Evolutionary conservation across 64 coral and sea anemone species (phyloP).

Genomic region (Pocillopora damicornis): DNA sequence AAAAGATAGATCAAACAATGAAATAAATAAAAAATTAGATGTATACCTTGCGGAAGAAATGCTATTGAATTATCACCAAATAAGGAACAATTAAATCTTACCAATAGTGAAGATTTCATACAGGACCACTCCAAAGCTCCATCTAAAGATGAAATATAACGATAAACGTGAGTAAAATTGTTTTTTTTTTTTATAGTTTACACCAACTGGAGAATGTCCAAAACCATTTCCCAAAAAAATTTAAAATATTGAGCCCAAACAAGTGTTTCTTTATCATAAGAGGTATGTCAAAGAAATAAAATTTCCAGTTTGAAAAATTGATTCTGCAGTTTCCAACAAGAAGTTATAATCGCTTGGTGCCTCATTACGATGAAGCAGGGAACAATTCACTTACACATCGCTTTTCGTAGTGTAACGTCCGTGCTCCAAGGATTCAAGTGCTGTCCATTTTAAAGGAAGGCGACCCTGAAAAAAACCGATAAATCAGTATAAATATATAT

Average conservation of each 20-base stretch:
- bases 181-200: no score
- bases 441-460: conserved; percentile 9
- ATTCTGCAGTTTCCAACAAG: neutral
- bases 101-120: conserved; percentile 40
- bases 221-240: no score
- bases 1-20: neutral
- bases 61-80: neutral
- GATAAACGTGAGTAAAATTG: neutral
- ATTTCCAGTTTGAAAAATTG: neutral
- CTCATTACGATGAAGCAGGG: neutral
- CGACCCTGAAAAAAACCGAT: neutral
- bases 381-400: conserved; percentile 15
- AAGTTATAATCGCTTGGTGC: neutral
- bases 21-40: neutral
- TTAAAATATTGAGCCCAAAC: no score
- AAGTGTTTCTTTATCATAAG: no score
- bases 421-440: neutral
- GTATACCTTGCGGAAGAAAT: no score
- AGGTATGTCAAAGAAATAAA: no score
- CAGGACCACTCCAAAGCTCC: conserved; percentile 44
- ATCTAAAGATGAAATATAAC: conserved; percentile 4
- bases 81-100: neutral
- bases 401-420: conserved; percentile 21
- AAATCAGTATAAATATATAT: no score
- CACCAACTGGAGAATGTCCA: no score